A percentile compares a stretch with the other conserved stretches of the same genome.
These are phyloP conservation scores for Adineta ricciae DNA, from an alignment of 2,888 invertebrate genomes.

Conservation along the genomic window DNA sequence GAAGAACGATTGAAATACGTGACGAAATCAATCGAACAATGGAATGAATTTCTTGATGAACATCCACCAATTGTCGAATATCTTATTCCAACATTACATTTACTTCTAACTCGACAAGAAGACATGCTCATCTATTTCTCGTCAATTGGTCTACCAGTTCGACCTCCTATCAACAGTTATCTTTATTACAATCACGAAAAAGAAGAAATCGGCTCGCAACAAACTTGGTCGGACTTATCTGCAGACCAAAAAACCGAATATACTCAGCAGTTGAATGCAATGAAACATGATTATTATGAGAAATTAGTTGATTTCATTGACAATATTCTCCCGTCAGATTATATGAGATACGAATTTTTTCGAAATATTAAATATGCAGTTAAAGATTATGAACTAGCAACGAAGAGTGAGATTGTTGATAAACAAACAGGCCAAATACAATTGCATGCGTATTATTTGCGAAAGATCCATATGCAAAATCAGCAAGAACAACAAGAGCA, in stretches of 20 bases:
- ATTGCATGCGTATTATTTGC: not conserved
- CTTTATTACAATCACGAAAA: not conserved
- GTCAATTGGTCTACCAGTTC: not conserved
- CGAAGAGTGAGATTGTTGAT: too few relatives aligned
- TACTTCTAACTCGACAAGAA: not conserved
- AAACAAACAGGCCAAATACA: not conserved
- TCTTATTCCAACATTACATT: not conserved
- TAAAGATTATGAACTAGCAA: not conserved
- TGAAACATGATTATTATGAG: not conserved
- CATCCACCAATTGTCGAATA: not conserved
- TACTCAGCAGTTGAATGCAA: not conserved
- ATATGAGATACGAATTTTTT: conserved; percentile 10
- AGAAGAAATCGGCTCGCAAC: not conserved
- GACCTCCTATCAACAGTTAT: not conserved
- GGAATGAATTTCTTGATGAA: not conserved
- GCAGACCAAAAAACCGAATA: not conserved
- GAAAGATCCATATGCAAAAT: too few relatives aligned
- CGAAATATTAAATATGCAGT: not conserved
- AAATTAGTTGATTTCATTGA: not conserved
- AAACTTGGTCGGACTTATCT: not conserved
- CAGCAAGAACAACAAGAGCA: not conserved
- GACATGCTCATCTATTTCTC: not conserved
- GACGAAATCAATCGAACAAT: not conserved
- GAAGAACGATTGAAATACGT: not conserved
- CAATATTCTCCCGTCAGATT: not conserved